Conservation (phyloP, 2,888 invertebrate genomes). For the Mythimna pallens region DNA sequence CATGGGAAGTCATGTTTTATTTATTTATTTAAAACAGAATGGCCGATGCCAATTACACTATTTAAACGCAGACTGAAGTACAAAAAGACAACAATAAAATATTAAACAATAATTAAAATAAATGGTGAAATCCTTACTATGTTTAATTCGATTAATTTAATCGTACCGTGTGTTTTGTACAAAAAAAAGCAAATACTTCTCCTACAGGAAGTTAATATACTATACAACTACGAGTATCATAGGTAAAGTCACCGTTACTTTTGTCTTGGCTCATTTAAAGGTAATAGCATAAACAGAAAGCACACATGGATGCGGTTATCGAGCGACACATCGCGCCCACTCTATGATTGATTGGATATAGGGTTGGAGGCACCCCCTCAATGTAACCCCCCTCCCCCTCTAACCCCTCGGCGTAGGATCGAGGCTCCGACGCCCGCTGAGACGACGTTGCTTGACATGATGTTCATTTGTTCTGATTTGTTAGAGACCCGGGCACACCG, state of each 20-base stretch:
- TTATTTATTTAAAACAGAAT: too few species aligned
- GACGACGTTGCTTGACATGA: conserved; percentile 80
- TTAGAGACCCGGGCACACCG: conserved; percentile 74
- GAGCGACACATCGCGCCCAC: conserved; percentile 71
- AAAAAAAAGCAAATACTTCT: neutral
- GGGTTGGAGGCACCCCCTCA: conserved; percentile 59
- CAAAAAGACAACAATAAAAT: too few species aligned
- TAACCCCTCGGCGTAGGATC: conserved; percentile 55
- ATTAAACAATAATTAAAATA: too few species aligned
- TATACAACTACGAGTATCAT: neutral
- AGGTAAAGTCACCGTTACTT: conserved; percentile 15
- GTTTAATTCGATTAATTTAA: neutral
- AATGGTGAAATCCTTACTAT: neutral
- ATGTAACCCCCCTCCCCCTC: conserved; percentile 33
- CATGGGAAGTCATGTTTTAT: neutral
- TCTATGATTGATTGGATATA: conserved; percentile 81
- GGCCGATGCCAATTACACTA: too few species aligned
- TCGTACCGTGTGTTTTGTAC: neutral
- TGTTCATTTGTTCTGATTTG: conserved; percentile 86
- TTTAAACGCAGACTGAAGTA: too few species aligned
- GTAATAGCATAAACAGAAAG: conserved; percentile 62
- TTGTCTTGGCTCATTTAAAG: conserved; percentile 55
- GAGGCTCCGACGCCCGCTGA: conserved; percentile 73
- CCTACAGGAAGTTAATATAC: neutral
- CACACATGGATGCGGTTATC: conserved; percentile 68